Evolutionary conservation across 1,140 invertebrate species (phyloP).

Genomic region (Centruroides sculpturatus): DNA sequence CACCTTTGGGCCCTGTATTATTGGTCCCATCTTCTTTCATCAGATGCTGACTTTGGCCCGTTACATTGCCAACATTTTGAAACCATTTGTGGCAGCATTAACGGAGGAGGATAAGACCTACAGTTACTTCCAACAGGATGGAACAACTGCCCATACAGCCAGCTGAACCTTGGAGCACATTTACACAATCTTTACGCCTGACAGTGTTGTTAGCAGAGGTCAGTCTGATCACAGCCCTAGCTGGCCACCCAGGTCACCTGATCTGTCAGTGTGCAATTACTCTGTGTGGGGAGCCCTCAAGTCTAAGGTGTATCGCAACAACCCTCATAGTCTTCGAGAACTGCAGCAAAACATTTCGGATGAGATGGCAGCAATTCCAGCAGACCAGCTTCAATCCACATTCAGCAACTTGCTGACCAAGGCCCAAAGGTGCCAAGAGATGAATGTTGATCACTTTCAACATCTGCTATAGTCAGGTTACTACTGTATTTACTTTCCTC

Average conservation of each 20-base stretch:
- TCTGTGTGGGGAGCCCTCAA: slow-evolving; percentile 20
- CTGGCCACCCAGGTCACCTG: slow-evolving; percentile 19
- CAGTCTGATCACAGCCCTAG: background rate
- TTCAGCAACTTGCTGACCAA: background rate
- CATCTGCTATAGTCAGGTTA: too few species aligned
- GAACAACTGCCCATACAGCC: background rate
- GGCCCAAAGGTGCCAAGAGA: background rate
- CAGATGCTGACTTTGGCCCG: too few species aligned
- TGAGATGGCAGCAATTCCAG: slow-evolving; percentile 1
- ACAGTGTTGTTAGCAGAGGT: background rate
- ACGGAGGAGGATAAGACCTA: too few species aligned
- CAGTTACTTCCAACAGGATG: too few species aligned
- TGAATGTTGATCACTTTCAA: background rate
- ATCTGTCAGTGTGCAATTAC: slow-evolving; percentile 17
- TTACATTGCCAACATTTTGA: too few species aligned
- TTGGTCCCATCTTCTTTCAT: too few species aligned
- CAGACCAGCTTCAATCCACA: background rate
- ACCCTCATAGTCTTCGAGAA: background rate
- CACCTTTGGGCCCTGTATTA: too few species aligned
- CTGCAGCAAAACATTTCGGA: too few species aligned
- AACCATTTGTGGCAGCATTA: too few species aligned
- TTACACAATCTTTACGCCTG: background rate
- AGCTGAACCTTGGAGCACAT: background rate
- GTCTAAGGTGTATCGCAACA: slow-evolving; percentile 11
- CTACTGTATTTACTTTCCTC: too few species aligned